phyloP scores from a whole-genome alignment of 2,797 vertebrate species.

The Oreochromis grahami region DNA sequence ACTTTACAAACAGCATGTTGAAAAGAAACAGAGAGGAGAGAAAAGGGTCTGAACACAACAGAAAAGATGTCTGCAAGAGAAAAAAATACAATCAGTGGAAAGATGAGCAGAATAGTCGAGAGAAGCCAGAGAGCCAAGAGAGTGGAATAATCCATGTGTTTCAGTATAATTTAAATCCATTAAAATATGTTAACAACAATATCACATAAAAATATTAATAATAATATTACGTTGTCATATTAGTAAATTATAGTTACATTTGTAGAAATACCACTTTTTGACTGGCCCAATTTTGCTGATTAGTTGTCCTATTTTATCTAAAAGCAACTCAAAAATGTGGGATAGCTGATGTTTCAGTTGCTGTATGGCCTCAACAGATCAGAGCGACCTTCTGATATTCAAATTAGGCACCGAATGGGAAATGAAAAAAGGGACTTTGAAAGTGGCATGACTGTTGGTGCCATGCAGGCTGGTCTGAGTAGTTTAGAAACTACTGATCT shows the following conservation, averaged over 20 bases:
- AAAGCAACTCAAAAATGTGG: not conserved
- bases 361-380: not conserved
- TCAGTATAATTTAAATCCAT: not conserved
- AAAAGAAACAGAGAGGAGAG: not conserved
- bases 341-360: not conserved
- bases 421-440: not conserved
- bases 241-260: not conserved
- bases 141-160: not conserved
- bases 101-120: not conserved
- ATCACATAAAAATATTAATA: not conserved
- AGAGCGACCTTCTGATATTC: not conserved
- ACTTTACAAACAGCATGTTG: not conserved
- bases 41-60: not conserved
- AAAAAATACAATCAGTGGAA: not conserved
- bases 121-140: not conserved
- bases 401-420: not conserved
- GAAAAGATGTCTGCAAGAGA: not conserved
- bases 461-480: not conserved
- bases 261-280: not conserved
- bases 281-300: not conserved
- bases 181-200: not conserved
- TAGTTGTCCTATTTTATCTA: not conserved
- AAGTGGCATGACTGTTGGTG: not conserved
- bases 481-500: not conserved
- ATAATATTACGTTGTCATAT: not conserved